Base-by-base conservation (phyloP, 2,797 vertebrate species). In the Setipinna tenuifilis region DNA sequence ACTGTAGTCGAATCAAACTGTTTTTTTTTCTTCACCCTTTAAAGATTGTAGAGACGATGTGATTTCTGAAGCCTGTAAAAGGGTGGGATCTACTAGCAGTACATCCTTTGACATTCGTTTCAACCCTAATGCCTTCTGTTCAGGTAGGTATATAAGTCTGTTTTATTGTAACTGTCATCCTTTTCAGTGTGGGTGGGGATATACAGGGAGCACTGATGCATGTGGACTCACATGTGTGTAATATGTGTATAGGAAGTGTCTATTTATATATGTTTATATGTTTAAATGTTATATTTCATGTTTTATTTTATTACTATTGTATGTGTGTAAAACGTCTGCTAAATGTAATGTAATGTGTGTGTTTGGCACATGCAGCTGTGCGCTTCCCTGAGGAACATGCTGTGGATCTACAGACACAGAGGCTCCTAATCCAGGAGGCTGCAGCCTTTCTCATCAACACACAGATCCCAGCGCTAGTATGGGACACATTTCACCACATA, bases 391-490 rank as follows among this genome's bases (percentile, higher is more conserved):
- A 97, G 80, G 96, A 96, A 0, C 94, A 93, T 92, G 92, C 90
- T 54, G 94, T 95, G 31, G 97, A 98, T 87, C 94, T 98, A 86
- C 95, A 93, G 90, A 95, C 94, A 86, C 98, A 99, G 93, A 98
- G 96, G 90, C 94, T 93, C 90, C 84, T 98, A 89, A 92, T 98
- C 85, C 98, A 98, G 93, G 97, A 98, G 1, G 96, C 96, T 0
- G 97, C 97, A n/a, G 95, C 96, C 0, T 99, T 98, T 92, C 91
- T 99, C 16, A 90, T 99, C 65, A 96, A 96, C 0, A 95, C 94
- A 90, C 98, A 98, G 94, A 98, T 99, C 88, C 97, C 98, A 2
- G 95, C 96, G 68, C 94, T 98, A 95, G 98, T 99, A 92, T 97
- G 97, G 90, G 50, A 68, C 58, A 5, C 25, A 0, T 48, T 59